Evolutionary conservation across 2,113 vertebrate species (phyloP).

Genomic region (Tenebrosternarchus preto): DNA sequence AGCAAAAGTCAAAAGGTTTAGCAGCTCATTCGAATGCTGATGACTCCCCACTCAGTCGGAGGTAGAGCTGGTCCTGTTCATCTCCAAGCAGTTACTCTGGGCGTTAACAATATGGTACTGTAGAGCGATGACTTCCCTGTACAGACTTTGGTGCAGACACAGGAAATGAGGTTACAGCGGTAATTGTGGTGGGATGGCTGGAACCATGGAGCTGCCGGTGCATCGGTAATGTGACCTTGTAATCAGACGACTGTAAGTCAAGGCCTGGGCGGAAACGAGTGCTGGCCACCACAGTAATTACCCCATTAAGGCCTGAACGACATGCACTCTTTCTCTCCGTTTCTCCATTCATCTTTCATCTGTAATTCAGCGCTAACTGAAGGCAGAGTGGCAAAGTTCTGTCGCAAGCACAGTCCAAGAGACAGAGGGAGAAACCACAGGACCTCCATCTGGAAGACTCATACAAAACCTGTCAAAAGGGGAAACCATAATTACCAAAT

Average conservation of each 20-base stretch:
- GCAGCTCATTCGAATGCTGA: background rate
- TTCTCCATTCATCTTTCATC: background rate
- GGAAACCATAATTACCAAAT: conserved; percentile 10
- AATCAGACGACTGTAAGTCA: conserved; percentile 24
- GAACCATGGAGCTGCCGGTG: background rate
- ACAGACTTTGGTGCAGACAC: conserved; percentile 6
- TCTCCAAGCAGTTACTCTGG: background rate
- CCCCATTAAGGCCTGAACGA: conserved; percentile 12
- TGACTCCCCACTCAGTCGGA: background rate
- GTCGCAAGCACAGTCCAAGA: background rate
- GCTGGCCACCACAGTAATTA: conserved; percentile 19
- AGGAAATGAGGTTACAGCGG: conserved; percentile 13
- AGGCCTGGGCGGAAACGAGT: conserved; percentile 17
- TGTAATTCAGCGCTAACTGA: background rate
- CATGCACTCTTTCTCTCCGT: conserved; percentile 3
- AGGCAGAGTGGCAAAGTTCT: background rate
- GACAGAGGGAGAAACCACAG: background rate
- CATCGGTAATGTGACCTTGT: conserved; percentile 22
- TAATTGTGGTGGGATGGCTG: conserved; percentile 19
- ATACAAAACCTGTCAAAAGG: background rate
- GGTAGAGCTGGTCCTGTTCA: background rate
- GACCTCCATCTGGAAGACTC: background rate
- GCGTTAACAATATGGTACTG: background rate
- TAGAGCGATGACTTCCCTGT: background rate
- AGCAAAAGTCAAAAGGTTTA: background rate